These are phyloP conservation scores for Syrrhaptes paradoxus DNA, from an alignment of 2,113 vertebrate genomes.

Conservation along the genomic window DNA sequence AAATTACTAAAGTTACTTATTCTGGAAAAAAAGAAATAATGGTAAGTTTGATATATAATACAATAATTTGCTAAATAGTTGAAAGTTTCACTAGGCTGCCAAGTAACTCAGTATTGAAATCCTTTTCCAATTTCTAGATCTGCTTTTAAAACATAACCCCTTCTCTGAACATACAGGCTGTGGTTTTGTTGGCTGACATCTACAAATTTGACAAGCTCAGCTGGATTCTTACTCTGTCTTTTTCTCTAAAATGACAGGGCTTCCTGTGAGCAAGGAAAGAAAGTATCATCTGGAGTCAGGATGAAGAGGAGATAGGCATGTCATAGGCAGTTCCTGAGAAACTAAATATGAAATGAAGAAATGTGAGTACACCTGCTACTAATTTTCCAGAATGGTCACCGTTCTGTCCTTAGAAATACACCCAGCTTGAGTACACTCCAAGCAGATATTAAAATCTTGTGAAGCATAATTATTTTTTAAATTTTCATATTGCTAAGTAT, in stretches of 20 bases:
- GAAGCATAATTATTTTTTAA: background rate
- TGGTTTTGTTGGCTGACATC: background rate
- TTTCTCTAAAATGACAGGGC: background rate
- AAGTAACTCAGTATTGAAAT: background rate
- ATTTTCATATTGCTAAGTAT: background rate
- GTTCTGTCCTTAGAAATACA: background rate
- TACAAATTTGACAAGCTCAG: background rate
- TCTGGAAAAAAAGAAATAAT: rapidly evolving
- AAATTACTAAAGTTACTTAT: background rate
- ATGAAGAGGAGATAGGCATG: background rate
- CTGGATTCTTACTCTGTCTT: background rate
- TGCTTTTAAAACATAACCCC: background rate
- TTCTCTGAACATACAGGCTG: background rate
- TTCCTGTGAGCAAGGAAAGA: background rate
- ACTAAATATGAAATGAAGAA: background rate
- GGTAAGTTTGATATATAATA: background rate
- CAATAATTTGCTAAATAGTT: background rate
- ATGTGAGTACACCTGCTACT: background rate
- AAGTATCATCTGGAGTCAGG: background rate
- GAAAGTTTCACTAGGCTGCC: background rate
- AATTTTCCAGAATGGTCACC: background rate
- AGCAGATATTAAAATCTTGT: rapidly evolving
- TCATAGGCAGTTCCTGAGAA: background rate
- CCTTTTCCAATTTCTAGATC: background rate
- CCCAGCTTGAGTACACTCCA: background rate